Base-by-base conservation (phyloP, 2,797 vertebrate species). In the Erpetoichthys calabaricus region DNA sequence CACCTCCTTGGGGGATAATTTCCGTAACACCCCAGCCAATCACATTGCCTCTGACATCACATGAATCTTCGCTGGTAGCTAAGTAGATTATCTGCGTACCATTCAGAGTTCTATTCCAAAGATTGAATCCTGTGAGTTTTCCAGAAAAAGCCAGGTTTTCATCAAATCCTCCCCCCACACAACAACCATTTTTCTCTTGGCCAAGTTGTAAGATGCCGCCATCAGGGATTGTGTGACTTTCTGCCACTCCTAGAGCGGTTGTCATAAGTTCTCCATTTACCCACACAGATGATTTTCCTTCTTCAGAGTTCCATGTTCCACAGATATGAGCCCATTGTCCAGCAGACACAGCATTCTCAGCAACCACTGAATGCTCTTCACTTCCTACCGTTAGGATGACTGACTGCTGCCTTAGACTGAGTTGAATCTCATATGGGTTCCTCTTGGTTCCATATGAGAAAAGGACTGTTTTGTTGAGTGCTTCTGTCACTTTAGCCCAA, bases 11-110 rank as follows among this genome's bases (percentile, higher is more conserved):
- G 0, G 86, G 85, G 67, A 88, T 71, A 64, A 98, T 84, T 71
- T 97, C 91, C 0, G 93, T 93, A 57, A 92, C 79, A 2, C 91
- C 92, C 96, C 96, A 99, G 1, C 88, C 91, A 1, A 99, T 78
- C 4, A 91, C 53, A 56, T 88, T 95, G 45, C 96, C 96, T 63
- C 82, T 80, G 62, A 64, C 71, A 57, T 77, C 74, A 42, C 90
- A 95, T 1, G 85, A 73, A 2, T 77, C 71, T 0, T 78, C 82
- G 1, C 66, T 65, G 0, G 62, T 56, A n/a, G 81, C 79, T 5
- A 74, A 71, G 56, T 70, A 72, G 3, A 64, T 65, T 53, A 98
- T 86, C 74, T 92, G 86, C 1, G 79, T 66, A 3, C 73, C 64
- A 1, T 76, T 75, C 60, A 98, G 85, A 60, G 90, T 82, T 2